These are phyloP conservation scores for Stictonetta naevosa DNA, from an alignment of 2,113 vertebrate species.

Conservation along the genomic window DNA sequence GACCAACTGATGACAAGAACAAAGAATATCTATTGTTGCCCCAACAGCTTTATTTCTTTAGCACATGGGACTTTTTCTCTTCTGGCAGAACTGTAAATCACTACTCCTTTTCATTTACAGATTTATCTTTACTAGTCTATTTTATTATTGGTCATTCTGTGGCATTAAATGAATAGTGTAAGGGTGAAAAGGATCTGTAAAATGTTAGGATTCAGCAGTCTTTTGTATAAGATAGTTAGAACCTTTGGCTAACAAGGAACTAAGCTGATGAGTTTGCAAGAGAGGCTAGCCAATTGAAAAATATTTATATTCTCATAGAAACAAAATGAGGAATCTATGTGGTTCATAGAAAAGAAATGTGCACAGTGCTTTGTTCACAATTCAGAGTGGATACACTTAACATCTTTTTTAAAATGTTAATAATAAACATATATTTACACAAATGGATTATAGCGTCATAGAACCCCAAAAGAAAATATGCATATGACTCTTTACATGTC, in stretches of 20 bases:
- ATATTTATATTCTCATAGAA: not conserved
- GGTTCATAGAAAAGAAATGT: not conserved
- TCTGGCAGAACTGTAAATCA: not conserved
- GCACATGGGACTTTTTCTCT: not conserved
- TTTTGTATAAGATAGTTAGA: not conserved
- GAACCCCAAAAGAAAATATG: not conserved
- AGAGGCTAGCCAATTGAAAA: not conserved
- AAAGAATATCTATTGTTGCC: not conserved
- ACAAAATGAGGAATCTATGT: not conserved
- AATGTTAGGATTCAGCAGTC: not conserved
- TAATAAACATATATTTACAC: not conserved
- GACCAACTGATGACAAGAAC: not conserved
- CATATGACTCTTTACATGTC: not conserved
- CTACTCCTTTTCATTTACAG: not conserved
- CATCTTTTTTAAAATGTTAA: not conserved
- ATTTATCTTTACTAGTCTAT: not conserved
- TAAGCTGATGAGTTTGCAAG: not conserved
- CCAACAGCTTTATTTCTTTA: not conserved
- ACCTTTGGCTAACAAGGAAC: not conserved
- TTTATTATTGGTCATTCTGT: not conserved
- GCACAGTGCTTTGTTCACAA: not conserved
- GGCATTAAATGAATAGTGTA: not conserved
- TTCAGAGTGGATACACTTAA: not conserved
- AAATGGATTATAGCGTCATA: not conserved
- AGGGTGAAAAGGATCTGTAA: not conserved